phyloP scores from a whole-genome alignment of 2,113 vertebrate genomes.

The Rhagologus leucostigma region DNA sequence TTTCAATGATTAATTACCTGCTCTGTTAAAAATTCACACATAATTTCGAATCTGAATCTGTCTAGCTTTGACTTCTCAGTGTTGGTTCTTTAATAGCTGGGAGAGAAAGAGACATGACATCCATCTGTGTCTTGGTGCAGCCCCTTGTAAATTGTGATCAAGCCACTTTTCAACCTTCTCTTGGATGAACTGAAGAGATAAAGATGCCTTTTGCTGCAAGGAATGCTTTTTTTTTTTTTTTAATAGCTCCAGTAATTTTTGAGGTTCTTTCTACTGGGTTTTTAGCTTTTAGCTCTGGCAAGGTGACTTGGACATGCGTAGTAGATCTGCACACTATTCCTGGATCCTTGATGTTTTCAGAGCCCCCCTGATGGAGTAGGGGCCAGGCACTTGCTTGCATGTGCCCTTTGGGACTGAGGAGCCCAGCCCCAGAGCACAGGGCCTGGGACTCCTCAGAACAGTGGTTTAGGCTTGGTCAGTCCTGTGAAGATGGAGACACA shows the following conservation, averaged over 20 bases:
- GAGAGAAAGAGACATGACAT: neutral
- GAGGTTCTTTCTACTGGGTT: neutral
- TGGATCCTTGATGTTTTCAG: neutral
- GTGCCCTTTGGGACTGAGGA: neutral
- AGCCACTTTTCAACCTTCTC: neutral
- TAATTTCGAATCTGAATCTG: conserved; percentile 19
- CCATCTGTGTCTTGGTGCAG: neutral
- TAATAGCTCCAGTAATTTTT: neutral
- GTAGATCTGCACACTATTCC: neutral
- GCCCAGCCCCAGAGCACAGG: neutral
- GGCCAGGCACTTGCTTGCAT: neutral
- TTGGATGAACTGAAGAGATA: neutral
- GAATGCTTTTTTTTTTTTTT: neutral
- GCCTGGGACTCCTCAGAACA: neutral
- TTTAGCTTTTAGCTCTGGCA: neutral
- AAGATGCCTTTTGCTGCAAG: neutral
- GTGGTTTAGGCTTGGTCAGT: neutral
- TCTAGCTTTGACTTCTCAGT: neutral
- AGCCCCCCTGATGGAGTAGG: rapidly evolving
- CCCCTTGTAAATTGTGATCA: neutral
- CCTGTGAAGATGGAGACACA: neutral
- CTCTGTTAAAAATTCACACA: conserved; percentile 21
- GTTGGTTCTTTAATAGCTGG: neutral
- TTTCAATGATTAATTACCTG: conserved; percentile 43
- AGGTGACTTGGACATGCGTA: neutral